Conservation (phyloP, 2,888 invertebrate species). For the Callosobruchus maculatus region DNA sequence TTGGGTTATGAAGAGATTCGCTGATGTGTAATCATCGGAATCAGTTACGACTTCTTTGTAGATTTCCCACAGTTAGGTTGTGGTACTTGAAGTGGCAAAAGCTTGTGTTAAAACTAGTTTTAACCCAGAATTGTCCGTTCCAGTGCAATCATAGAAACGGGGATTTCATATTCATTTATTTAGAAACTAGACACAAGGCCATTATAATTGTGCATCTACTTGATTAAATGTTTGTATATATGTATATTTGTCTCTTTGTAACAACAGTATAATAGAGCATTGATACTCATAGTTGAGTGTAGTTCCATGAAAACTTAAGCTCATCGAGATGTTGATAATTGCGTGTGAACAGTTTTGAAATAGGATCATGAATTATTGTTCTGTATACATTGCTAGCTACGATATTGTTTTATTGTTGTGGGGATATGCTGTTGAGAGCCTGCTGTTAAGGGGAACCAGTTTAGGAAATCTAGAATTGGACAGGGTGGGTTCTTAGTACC, state of each 20-base stretch:
- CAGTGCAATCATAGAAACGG: background rate
- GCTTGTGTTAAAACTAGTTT: background rate
- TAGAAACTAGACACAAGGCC: background rate
- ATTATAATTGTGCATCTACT: background rate
- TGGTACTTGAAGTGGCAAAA: background rate
- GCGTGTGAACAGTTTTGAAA: background rate
- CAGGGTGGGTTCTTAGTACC: too few species aligned
- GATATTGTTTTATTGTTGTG: too few species aligned
- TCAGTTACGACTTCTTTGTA: background rate
- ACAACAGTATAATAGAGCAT: background rate
- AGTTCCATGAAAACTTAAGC: background rate
- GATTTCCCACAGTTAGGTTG: background rate
- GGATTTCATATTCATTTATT: background rate
- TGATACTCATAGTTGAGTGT: background rate
- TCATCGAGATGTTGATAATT: background rate
- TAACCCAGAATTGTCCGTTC: background rate
- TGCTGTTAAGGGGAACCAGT: too few species aligned
- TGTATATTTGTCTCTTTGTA: background rate
- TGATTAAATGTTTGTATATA: background rate
- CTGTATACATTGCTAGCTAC: too few species aligned
- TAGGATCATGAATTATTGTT: background rate
- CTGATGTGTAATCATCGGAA: too few species aligned
- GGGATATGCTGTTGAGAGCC: too few species aligned
- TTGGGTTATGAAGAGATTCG: too few species aligned
- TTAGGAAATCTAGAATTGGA: too few species aligned